Base-by-base conservation (phyloP, 2,888 invertebrate genomes). In the Diogma glabrata region DNA sequence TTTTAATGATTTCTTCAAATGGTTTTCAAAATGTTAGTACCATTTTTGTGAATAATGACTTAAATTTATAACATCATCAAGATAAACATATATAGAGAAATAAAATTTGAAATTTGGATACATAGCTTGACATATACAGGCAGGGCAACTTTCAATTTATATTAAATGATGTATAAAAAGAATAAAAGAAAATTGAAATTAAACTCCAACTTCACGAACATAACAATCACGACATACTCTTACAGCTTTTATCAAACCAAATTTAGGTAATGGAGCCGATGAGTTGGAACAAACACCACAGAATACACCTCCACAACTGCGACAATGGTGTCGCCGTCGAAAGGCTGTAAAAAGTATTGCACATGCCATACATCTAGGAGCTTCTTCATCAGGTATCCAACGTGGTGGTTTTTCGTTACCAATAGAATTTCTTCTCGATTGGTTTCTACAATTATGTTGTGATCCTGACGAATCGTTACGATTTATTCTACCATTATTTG, bases 311-410 rank as follows among this genome's bases (percentile, higher is more conserved):
- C 96, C 96, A 72, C 96, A 99, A 70, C 95, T 95, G 60, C 97
- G 76, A 67, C 97, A 97, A 70, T 97, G 97, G 68, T 99, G 97
- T 9, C 97, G 74, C 16, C 97, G 79, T 36, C 96, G 81, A 60
- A 99, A 89, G 57, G 97, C 89, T 4, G 94, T 97, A 73, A 99
- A 99, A 60, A 84, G 84, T 16, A 87, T 82, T 53, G 82, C 79
- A 69, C 99, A 99, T 30, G 90, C 82, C 85, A 93, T 94, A 70
- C 97, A 99, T 52, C 84, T 78, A 0, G 90, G 87, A 33, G 90
- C 90, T 56, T 88, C 83, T 52, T 89, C 85, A 70, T 96, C 95
- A 1, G 97, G 97, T 54, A 97, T 84, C 97, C 97, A 97, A 50
- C 84, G 80, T 0, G 94, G 94, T 1, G 90, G 84, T 14, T 67